Evolutionary conservation across 1,140 invertebrate genomes (phyloP).

Genomic region (Tribolium castaneum): DNA sequence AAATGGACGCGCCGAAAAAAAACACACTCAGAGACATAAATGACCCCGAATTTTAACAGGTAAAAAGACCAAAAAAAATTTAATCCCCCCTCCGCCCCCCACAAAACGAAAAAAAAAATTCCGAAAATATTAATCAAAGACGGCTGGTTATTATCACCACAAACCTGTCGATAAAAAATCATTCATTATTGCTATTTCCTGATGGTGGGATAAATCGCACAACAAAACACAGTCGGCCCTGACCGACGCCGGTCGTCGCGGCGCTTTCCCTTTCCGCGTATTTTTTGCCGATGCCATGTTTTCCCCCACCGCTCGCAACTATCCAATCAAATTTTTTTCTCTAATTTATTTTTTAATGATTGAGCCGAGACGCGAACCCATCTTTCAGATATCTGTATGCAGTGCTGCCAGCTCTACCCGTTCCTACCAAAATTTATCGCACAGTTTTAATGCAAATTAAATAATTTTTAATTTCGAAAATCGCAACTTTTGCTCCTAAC

Average conservation of each 20-base stretch:
- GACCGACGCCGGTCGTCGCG: conserved; percentile 51
- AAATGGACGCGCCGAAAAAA: conserved; percentile 41
- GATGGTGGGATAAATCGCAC: background rate
- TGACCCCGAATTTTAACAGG: conserved; percentile 10
- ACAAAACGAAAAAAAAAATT: background rate
- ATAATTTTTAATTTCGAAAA: too few relatives aligned
- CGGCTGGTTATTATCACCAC: background rate
- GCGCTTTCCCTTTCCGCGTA: conserved; percentile 51
- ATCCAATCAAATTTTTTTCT: conserved; percentile 59
- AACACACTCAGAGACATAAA: conserved; percentile 5
- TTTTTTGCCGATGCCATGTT: conserved; percentile 55
- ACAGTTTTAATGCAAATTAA: too few relatives aligned
- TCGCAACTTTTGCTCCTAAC: too few relatives aligned
- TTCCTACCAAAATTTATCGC: too few relatives aligned
- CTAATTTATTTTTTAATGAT: conserved; percentile 54
- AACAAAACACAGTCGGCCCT: conserved; percentile 45
- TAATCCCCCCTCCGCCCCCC: background rate
- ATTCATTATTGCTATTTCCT: background rate
- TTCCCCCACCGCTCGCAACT: conserved; percentile 47
- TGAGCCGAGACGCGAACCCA: conserved; percentile 48
- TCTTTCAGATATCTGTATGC: background rate
- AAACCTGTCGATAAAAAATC: background rate
- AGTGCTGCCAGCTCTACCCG: too few relatives aligned
- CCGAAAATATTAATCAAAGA: background rate
- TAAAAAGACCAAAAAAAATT: conserved; percentile 24